phyloP scores from a whole-genome alignment of 2,888 invertebrate species.

The Aleiodes leptofemur region DNA sequence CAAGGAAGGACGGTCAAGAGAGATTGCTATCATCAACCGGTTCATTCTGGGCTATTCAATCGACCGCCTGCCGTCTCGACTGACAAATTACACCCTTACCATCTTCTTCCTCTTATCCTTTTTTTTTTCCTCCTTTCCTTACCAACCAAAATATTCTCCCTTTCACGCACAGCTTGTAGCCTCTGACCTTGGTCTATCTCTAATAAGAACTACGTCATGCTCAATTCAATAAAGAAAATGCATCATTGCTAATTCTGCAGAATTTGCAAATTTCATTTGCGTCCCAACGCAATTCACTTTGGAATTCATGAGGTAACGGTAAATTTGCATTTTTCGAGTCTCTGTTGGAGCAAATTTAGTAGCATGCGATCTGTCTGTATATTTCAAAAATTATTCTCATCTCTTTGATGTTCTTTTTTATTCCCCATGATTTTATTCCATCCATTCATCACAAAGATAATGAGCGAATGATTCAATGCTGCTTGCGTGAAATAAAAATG shows the following conservation, averaged over 20 bases:
- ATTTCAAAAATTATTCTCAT: constrained; percentile 10
- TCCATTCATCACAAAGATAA: neutral
- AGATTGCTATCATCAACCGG: too few relatives aligned
- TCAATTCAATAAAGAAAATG: constrained; percentile 11
- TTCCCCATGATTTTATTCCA: neutral
- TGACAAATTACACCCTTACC: too few relatives aligned
- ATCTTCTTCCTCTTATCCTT: too few relatives aligned
- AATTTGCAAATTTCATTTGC: constrained; percentile 21
- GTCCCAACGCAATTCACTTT: constrained; percentile 9
- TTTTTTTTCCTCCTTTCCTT: too few relatives aligned
- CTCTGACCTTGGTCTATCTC: neutral
- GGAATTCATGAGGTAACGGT: constrained; percentile 23
- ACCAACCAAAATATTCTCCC: too few relatives aligned
- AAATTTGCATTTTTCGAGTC: constrained; percentile 13
- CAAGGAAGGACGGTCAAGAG: too few relatives aligned
- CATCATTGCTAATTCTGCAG: constrained; percentile 1
- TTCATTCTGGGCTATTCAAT: too few relatives aligned
- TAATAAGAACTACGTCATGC: neutral
- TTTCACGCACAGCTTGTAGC: neutral
- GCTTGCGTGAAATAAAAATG: too few relatives aligned
- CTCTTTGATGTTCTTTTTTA: neutral
- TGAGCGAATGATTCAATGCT: too few relatives aligned
- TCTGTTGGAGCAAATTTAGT: neutral
- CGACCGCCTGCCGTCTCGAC: too few relatives aligned
- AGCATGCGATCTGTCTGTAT: neutral